Evolutionary conservation across 2,113 vertebrate genomes (phyloP).

Genomic region (Philantomba maxwellii): DNA sequence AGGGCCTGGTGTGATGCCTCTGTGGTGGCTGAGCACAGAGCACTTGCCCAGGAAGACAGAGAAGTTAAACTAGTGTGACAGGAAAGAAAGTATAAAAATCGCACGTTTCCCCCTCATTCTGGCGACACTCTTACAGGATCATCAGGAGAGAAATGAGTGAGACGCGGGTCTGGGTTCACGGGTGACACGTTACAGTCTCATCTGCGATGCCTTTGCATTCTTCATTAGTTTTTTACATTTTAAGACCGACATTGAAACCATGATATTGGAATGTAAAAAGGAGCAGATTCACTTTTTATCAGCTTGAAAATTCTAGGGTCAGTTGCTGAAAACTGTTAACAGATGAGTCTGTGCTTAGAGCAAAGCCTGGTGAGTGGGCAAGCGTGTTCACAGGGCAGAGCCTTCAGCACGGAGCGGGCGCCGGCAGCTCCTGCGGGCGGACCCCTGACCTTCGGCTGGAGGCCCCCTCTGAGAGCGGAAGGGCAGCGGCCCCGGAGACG

Average conservation of each 20-base stretch:
- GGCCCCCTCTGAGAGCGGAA: rapidly evolving
- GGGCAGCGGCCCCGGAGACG: rapidly evolving
- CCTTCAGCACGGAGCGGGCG: rapidly evolving
- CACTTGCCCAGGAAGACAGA: rapidly evolving
- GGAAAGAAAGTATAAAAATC: rapidly evolving
- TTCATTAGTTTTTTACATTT: background rate
- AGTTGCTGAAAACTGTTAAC: background rate
- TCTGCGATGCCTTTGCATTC: background rate
- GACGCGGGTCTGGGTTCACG: background rate
- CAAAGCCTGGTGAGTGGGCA: rapidly evolving
- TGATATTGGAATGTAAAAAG: background rate
- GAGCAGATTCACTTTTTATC: background rate
- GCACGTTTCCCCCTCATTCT: background rate
- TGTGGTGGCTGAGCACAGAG: rapidly evolving
- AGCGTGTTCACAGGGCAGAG: rapidly evolving
- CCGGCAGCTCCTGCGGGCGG: background rate
- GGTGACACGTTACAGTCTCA: rapidly evolving
- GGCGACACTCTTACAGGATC: rapidly evolving
- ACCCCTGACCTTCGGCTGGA: background rate
- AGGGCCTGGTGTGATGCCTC: background rate
- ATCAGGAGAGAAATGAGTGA: background rate
- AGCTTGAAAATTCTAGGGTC: background rate
- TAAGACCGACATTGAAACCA: background rate
- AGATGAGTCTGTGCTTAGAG: background rate
- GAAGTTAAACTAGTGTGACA: rapidly evolving